These are phyloP conservation scores for Mugil cephalus DNA, from an alignment of 2,113 vertebrate genomes.

Conservation along the genomic window DNA sequence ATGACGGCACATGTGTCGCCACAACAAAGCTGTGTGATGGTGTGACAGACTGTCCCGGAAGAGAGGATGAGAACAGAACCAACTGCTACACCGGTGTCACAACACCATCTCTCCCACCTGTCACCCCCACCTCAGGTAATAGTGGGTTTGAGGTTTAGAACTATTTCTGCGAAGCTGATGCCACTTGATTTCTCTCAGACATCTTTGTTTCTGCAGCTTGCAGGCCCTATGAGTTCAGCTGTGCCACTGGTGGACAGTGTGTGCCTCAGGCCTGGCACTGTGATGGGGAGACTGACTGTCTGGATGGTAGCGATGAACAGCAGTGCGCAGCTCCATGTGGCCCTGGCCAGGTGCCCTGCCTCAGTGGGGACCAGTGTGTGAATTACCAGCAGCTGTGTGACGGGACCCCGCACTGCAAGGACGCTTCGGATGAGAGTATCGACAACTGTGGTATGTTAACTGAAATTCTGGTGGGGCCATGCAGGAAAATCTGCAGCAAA, in stretches of 20 bases:
- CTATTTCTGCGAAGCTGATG: not conserved
- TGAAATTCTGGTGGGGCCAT: too few relatives aligned
- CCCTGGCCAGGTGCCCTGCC: constrained; percentile 78
- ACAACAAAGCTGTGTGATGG: constrained; percentile 82
- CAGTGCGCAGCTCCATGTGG: constrained; percentile 73
- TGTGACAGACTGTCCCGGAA: constrained; percentile 79
- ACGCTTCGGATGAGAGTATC: constrained; percentile 82
- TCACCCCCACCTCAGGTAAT: constrained; percentile 28
- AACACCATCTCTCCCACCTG: not conserved
- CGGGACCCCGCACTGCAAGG: constrained; percentile 78
- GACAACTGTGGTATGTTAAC: constrained; percentile 83
- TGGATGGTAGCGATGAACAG: constrained; percentile 86
- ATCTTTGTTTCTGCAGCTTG: constrained; percentile 65
- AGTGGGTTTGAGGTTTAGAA: not conserved
- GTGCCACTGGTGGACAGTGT: constrained; percentile 86
- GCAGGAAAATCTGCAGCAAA: too few relatives aligned
- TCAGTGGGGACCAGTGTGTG: constrained; percentile 83
- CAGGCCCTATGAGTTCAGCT: constrained; percentile 84
- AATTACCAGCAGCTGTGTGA: constrained; percentile 85
- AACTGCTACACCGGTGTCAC: constrained; percentile 66
- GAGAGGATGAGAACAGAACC: constrained; percentile 83
- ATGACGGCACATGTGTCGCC: constrained; percentile 81
- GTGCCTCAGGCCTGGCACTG: constrained; percentile 89
- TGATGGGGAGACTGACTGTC: constrained; percentile 90
- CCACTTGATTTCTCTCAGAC: not conserved